Evolutionary conservation across 1,140 invertebrate genomes (phyloP).

Genomic region (Triops cancriformis): DNA sequence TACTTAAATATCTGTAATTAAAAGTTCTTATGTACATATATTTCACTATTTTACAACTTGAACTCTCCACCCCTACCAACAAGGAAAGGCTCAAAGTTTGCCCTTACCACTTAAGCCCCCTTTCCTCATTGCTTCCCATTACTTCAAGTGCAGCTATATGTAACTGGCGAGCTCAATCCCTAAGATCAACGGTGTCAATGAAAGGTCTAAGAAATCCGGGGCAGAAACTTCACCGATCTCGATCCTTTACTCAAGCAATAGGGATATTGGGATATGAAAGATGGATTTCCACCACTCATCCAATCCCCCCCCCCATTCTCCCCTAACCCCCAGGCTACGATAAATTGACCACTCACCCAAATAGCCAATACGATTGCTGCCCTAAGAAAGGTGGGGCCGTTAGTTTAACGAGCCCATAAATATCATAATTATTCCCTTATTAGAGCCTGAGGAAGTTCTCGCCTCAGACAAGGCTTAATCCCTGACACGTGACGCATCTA

Average conservation of each 20-base stretch:
- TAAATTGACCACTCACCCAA: background rate
- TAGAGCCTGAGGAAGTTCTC: background rate
- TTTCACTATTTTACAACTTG: too few species aligned
- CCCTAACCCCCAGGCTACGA: background rate
- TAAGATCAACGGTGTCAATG: background rate
- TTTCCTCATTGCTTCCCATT: background rate
- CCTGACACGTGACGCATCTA: background rate
- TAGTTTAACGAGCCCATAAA: background rate
- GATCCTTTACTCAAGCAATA: background rate
- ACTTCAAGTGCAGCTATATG: background rate
- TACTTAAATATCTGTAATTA: too few species aligned
- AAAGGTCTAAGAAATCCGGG: background rate
- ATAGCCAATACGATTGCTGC: background rate
- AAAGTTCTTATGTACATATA: too few species aligned
- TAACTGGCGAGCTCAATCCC: background rate
- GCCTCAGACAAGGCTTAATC: background rate
- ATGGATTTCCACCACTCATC: background rate
- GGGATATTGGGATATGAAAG: background rate
- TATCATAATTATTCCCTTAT: constrained; percentile 6
- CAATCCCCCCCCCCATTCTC: background rate
- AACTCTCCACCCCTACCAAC: background rate
- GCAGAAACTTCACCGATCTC: background rate
- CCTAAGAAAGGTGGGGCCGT: background rate
- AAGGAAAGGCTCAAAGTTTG: background rate
- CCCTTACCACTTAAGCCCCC: background rate